Evolutionary conservation across 1,140 invertebrate species (phyloP).

Genomic region (silkworm (Bombyx mori)): DNA sequence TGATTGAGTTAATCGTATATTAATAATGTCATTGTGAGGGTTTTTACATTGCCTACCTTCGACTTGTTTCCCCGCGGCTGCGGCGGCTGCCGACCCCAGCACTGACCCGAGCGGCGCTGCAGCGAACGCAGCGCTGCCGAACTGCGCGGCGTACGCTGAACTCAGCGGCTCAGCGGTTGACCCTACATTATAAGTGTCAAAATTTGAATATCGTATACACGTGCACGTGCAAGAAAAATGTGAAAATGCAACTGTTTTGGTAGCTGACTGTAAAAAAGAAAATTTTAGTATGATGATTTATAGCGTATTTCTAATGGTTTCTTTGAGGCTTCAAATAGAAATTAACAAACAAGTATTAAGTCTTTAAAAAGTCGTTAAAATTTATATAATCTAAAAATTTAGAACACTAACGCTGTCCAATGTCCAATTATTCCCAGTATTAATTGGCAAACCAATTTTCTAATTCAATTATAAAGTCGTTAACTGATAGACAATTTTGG

Average conservation of each 20-base stretch:
- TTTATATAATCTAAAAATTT: neutral
- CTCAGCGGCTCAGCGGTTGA: slow-evolving; percentile 64
- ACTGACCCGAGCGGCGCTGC: slow-evolving; percentile 73
- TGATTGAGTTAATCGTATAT: neutral
- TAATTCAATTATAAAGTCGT: no score
- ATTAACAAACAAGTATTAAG: no score
- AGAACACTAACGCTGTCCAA: neutral
- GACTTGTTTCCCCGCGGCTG: slow-evolving; percentile 85
- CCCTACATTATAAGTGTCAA: slow-evolving; percentile 30
- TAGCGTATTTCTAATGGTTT: no score
- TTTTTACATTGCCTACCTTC: slow-evolving; percentile 70
- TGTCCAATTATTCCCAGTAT: neutral
- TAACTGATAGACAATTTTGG: no score
- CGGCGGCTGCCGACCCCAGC: slow-evolving; percentile 75
- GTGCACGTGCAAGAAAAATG: no score
- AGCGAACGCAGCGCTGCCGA: slow-evolving; percentile 54
- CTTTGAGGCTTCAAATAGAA: no score
- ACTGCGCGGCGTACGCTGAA: slow-evolving; percentile 67
- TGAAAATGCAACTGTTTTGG: no score
- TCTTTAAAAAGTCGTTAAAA: neutral
- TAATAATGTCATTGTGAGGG: neutral
- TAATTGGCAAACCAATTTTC: neutral
- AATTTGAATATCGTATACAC: no score
- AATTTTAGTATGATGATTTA: no score
- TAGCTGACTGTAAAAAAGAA: no score